Percentiles rank a stretch among this genome's conserved stretches.
Evolutionary conservation across 2,113 vertebrate genomes (phyloP).

Genomic region (Neotragus moschatus): DNA sequence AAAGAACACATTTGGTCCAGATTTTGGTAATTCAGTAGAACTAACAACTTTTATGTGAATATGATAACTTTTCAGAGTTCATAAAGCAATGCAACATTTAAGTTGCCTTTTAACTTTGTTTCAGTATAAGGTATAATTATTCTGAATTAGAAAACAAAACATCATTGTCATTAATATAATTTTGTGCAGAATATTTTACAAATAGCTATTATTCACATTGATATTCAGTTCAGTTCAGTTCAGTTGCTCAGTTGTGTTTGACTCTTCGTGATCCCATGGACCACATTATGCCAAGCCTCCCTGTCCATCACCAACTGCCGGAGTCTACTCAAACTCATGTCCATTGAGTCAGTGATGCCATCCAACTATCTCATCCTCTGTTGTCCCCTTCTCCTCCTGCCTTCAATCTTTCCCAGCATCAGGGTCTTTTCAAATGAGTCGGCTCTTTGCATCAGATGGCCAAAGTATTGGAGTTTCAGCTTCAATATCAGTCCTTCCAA

Average conservation of each 20-base stretch:
- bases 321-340: not conserved
- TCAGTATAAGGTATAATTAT: not conserved
- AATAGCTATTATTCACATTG: not conserved
- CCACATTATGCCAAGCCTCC: not conserved
- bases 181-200: not conserved
- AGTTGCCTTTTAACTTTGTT: slow-evolving; percentile 9
- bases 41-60: not conserved
- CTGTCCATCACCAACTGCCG: not conserved
- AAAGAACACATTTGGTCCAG: not conserved
- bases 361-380: not conserved
- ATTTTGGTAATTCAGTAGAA: not conserved
- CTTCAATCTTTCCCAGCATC: not conserved
- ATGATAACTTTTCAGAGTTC: not conserved
- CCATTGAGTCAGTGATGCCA: not conserved
- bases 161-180: not conserved
- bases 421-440: not conserved
- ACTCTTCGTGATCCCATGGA: not conserved
- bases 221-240: not conserved
- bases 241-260: not conserved
- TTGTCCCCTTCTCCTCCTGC: not conserved
- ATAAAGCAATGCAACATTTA: not conserved
- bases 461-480: not conserved
- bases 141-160: not conserved
- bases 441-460: not conserved
- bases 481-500: not conserved